Conservation (phyloP, 2,797 vertebrate species). For the Galago senegalensis region DNA sequence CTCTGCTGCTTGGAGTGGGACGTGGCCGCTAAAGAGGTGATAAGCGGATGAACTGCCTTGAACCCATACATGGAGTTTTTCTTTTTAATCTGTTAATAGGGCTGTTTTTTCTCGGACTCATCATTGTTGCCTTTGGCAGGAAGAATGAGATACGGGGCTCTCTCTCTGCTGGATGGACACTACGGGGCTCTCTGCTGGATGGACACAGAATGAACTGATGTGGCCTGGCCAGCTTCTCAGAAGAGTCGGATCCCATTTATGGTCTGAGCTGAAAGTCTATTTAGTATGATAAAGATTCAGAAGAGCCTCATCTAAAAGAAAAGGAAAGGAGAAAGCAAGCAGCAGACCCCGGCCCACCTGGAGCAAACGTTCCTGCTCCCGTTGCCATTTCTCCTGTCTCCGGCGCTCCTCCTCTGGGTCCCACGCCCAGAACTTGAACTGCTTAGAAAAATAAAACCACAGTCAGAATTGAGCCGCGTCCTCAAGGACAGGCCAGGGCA, state of each 20-base stretch:
- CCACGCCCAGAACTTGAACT: slow-evolving; percentile 96
- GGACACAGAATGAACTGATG: background rate
- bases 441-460: slow-evolving; percentile 91
- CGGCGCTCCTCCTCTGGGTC: slow-evolving; percentile 98
- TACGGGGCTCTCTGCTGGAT: background rate
- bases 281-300: background rate
- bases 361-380: slow-evolving; percentile 97
- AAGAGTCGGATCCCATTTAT: background rate
- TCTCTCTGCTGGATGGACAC: background rate
- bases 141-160: background rate
- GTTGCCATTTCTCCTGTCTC: slow-evolving; percentile 98
- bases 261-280: background rate
- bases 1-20: background rate
- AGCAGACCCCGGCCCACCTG: slow-evolving; percentile 92
- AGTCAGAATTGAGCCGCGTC: slow-evolving; percentile 89
- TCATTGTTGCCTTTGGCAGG: background rate
- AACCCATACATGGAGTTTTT: background rate
- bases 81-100: background rate
- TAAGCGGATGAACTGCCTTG: background rate
- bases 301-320: background rate
- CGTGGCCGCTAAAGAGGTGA: background rate
- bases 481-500: slow-evolving; percentile 64
- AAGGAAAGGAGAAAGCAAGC: background rate
- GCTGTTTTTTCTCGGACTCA: background rate
- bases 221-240: background rate